Evolutionary conservation across 2,113 vertebrate genomes (phyloP).

Genomic region (Propithecus coquereli): DNA sequence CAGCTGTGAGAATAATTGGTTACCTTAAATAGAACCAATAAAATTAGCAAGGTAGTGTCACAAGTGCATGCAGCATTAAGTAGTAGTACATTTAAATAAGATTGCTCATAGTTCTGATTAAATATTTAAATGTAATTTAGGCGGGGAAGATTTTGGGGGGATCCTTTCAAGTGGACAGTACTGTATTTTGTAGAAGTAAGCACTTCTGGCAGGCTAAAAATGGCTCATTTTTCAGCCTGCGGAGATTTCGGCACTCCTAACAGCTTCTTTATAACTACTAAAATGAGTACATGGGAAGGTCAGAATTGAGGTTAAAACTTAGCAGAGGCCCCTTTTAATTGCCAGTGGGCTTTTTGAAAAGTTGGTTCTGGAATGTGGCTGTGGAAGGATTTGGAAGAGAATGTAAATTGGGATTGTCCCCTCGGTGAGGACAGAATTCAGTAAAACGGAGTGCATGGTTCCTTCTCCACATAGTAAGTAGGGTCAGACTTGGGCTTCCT

Average conservation of each 20-base stretch:
- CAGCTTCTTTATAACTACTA: not conserved
- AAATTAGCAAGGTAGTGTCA: not conserved
- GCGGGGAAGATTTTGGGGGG: not conserved
- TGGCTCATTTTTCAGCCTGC: not conserved
- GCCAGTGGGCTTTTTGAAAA: not conserved
- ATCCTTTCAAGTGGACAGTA: not conserved
- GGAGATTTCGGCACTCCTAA: not conserved
- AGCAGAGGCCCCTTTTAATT: not conserved
- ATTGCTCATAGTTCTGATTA: not conserved
- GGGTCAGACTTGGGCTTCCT: not conserved
- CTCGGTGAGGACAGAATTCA: not conserved
- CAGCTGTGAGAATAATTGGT: not conserved
- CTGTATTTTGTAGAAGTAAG: not conserved
- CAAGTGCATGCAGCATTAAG: not conserved
- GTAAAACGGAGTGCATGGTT: not conserved
- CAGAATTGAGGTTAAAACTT: not conserved
- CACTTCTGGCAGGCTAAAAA: not conserved
- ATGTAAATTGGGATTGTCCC: not conserved
- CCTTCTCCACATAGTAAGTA: not conserved
- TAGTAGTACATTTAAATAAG: not conserved
- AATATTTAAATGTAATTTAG: not conserved
- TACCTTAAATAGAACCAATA: slow-evolving; percentile 30
- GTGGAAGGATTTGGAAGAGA: not conserved
- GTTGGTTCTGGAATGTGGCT: not conserved
- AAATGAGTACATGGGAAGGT: not conserved